Conservation (phyloP, 2,113 vertebrate species). For the Nymphicus hollandicus region DNA sequence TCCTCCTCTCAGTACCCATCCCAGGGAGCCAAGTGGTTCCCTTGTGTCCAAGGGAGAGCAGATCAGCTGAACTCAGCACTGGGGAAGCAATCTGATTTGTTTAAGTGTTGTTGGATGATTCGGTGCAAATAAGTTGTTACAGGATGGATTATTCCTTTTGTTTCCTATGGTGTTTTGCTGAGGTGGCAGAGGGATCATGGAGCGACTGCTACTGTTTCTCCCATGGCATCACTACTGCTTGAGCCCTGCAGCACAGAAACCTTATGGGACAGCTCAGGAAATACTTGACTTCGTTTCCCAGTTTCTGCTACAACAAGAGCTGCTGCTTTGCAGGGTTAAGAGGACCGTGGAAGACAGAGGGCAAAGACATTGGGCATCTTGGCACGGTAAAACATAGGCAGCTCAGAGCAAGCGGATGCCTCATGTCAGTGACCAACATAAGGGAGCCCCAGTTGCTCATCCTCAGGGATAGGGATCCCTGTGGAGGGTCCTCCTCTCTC, state of each 20-base stretch:
- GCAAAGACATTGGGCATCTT: not conserved
- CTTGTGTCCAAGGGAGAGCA: accelerated
- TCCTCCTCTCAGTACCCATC: not conserved
- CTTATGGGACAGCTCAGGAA: not conserved
- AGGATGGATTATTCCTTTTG: not conserved
- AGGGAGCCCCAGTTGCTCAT: accelerated
- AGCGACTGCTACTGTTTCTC: not conserved
- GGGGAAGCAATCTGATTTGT: not conserved
- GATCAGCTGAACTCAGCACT: not conserved
- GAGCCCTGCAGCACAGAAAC: not conserved
- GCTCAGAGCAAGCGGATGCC: accelerated
- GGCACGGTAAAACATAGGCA: not conserved
- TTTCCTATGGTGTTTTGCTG: not conserved
- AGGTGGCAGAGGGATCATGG: not conserved
- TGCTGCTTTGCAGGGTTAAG: not conserved
- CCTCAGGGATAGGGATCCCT: not conserved
- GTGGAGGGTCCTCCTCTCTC: not conserved
- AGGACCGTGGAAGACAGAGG: accelerated
- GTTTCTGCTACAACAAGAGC: not conserved
- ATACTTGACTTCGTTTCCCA: not conserved
- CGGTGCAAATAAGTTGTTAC: not conserved
- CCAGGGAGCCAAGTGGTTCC: not conserved
- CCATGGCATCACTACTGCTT: not conserved
- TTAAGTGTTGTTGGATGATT: not conserved
- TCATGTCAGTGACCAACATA: not conserved